These are phyloP conservation scores for Ovis aries DNA, from an alignment of 2,113 vertebrate genomes.

Conservation along the genomic window DNA sequence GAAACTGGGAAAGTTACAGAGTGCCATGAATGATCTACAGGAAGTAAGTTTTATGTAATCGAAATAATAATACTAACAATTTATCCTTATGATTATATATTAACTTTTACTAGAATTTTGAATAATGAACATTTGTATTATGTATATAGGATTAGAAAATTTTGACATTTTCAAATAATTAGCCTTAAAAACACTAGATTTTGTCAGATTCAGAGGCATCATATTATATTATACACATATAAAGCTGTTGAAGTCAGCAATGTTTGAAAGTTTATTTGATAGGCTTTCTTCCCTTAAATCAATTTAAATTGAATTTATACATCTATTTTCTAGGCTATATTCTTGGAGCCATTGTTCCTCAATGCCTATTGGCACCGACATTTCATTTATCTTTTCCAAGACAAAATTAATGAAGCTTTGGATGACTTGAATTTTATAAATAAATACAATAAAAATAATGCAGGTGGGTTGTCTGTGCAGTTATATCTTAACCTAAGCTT, in stretches of 20 bases:
- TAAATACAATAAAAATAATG: slow-evolving; percentile 79
- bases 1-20: slow-evolving; percentile 80
- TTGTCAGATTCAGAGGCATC: background rate
- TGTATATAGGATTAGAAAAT: background rate
- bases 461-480: slow-evolving; percentile 68
- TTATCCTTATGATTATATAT: background rate
- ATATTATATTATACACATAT: background rate
- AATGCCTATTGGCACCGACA: slow-evolving; percentile 85
- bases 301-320: slow-evolving; percentile 29
- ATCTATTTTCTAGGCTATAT: slow-evolving; percentile 77
- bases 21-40: slow-evolving; percentile 80
- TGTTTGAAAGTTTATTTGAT: slow-evolving; percentile 16
- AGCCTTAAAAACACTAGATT: background rate
- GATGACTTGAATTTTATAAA: slow-evolving; percentile 82
- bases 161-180: slow-evolving; percentile 11
- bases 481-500: background rate
- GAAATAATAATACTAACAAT: background rate
- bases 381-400: slow-evolving; percentile 83
- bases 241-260: background rate
- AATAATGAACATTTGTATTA: background rate
- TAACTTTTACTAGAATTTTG: background rate
- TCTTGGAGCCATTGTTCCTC: slow-evolving; percentile 79
- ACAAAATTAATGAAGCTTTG: slow-evolving; percentile 77
- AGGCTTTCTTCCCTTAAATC: background rate
- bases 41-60: slow-evolving; percentile 76